These are phyloP conservation scores for Tychaedon coryphoeus DNA, from an alignment of 2,113 vertebrate species.

Conservation along the genomic window DNA sequence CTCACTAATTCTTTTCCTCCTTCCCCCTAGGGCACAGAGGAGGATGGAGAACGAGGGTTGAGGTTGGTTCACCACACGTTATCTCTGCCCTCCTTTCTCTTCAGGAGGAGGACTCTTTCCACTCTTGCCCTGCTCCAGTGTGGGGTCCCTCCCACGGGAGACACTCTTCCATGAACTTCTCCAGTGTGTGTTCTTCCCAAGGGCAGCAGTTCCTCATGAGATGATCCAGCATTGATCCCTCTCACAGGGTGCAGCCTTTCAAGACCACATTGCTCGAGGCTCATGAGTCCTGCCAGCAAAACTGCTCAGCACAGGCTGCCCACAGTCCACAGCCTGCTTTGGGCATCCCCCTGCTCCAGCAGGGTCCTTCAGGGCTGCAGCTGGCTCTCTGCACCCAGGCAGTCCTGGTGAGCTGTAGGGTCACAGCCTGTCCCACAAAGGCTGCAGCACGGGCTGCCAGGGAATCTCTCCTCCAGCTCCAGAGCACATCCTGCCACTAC, in stretches of 20 bases:
- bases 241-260: no score
- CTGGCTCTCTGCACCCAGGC: neutral
- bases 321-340: neutral
- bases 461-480: neutral
- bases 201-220: neutral
- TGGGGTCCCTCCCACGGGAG: fast-evolving
- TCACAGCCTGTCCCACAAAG: neutral
- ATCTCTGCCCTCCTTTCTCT: neutral
- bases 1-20: neutral
- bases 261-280: neutral
- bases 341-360: neutral
- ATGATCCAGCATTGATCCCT: fast-evolving
- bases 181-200: neutral
- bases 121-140: neutral
- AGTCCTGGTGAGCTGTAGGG: neutral
- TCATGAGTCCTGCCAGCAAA: neutral
- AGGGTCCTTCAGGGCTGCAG: neutral
- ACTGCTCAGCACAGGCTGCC: neutral
- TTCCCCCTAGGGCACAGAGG: neutral
- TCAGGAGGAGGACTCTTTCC: neutral
- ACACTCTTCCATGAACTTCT: neutral
- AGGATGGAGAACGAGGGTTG: neutral
- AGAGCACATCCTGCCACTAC: neutral
- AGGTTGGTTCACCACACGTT: neutral
- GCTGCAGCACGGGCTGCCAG: fast-evolving